phyloP scores from a whole-genome alignment of 2,797 vertebrate genomes.

The Chelonia mydas region DNA sequence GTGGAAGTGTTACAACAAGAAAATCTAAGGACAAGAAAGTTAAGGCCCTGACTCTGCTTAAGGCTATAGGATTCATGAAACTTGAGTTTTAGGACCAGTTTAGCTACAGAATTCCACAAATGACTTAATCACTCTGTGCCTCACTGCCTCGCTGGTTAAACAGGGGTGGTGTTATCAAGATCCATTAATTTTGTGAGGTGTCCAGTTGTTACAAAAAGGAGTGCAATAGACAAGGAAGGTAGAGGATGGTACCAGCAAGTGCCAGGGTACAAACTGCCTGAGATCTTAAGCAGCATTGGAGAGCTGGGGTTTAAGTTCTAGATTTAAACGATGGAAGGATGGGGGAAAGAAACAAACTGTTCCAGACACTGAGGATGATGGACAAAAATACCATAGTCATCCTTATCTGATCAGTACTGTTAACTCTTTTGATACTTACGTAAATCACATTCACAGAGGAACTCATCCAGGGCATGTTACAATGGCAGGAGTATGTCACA shows the following conservation, averaged over 20 bases:
- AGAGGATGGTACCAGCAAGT: neutral
- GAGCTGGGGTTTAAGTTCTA: neutral
- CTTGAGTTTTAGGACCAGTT: neutral
- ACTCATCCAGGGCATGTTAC: rapidly evolving
- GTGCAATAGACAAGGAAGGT: neutral
- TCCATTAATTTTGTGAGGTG: rapidly evolving
- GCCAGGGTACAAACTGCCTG: neutral
- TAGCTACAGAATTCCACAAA: neutral
- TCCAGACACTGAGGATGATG: neutral
- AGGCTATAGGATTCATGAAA: neutral
- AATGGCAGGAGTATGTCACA: neutral
- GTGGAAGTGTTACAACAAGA: neutral
- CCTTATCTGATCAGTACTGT: neutral
- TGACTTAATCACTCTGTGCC: neutral
- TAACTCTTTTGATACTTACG: neutral
- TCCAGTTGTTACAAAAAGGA: neutral
- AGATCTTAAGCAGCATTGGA: rapidly evolving
- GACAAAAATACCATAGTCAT: neutral
- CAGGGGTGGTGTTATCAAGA: neutral
- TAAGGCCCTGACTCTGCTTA: neutral
- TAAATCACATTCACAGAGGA: neutral
- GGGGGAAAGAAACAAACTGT: neutral
- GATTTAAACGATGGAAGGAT: neutral
- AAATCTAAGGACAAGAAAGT: neutral
- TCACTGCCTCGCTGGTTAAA: neutral